phyloP scores from a whole-genome alignment of 2,113 vertebrate species.

The Orthochromis malagaraziensis region DNA sequence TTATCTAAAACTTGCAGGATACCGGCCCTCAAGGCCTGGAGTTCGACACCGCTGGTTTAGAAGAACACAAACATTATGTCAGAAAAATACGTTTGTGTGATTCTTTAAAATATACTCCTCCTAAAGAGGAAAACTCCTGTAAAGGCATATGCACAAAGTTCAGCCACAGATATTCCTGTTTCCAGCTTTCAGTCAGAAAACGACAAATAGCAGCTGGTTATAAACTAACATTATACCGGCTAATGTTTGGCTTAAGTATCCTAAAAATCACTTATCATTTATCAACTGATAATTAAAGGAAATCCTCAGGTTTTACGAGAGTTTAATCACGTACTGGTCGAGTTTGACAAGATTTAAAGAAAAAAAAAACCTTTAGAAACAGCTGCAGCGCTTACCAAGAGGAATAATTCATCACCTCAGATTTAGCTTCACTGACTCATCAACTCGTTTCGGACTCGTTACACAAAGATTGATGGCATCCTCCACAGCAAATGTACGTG shows the following conservation, averaged over 20 bases:
- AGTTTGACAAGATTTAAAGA: not conserved
- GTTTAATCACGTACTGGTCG: accelerated
- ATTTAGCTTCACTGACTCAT: not conserved
- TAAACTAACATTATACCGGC: accelerated
- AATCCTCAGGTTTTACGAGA: not conserved
- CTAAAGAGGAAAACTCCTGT: not conserved
- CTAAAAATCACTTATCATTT: not conserved
- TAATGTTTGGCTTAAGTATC: not conserved
- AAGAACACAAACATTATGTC: not conserved
- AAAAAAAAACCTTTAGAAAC: not conserved
- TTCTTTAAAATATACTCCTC: not conserved
- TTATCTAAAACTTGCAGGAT: not conserved
- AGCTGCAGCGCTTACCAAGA: not conserved
- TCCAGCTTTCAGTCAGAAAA: not conserved
- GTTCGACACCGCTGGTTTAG: accelerated
- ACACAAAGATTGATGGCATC: not conserved
- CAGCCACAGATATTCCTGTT: accelerated
- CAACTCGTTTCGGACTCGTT: not conserved
- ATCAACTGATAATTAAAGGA: not conserved
- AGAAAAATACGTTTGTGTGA: not conserved
- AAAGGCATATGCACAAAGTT: not conserved
- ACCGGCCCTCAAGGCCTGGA: not conserved
- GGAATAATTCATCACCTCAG: not conserved
- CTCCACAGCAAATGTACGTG: not conserved
- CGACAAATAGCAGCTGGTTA: not conserved